These are phyloP conservation scores for Pomacea maculata DNA, from an alignment of 1,140 invertebrate genomes.

Conservation along the genomic window DNA sequence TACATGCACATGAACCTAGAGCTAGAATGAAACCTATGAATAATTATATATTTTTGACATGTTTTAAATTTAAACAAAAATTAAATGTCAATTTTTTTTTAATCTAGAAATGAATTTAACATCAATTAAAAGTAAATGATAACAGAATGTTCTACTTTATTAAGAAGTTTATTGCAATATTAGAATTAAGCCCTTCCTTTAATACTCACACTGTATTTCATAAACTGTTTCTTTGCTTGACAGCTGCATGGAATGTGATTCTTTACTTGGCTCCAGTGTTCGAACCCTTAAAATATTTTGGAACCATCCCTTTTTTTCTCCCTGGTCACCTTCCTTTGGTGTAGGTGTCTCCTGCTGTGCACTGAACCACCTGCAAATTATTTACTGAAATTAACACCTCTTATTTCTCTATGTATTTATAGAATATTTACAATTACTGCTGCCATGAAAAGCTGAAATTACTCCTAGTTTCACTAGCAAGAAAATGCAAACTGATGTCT, in stretches of 20 bases:
- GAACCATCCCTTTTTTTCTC: constrained; percentile 72
- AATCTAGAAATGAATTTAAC: too few relatives aligned
- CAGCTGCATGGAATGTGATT: constrained; percentile 93
- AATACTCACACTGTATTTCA: constrained; percentile 79
- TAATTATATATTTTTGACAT: constrained; percentile 2
- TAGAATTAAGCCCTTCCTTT: too few relatives aligned
- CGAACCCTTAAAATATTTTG: constrained; percentile 84
- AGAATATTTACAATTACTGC: too few relatives aligned
- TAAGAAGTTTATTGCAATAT: too few relatives aligned
- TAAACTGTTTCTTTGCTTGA: constrained; percentile 95
- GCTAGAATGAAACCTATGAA: neutral
- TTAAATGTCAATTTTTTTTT: neutral
- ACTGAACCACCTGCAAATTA: too few relatives aligned
- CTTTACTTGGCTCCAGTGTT: constrained; percentile 92
- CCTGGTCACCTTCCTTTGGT: constrained; percentile 8
- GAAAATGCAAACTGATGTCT: too few relatives aligned
- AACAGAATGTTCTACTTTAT: too few relatives aligned
- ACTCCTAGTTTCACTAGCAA: too few relatives aligned
- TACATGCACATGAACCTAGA: constrained; percentile 7
- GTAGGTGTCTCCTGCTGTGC: neutral
- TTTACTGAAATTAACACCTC: too few relatives aligned
- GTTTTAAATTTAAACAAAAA: neutral
- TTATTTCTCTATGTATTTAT: too few relatives aligned
- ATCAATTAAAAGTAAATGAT: too few relatives aligned
- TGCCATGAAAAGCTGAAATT: too few relatives aligned